These are phyloP conservation scores for Aurelia coerulea DNA, from an alignment of 30 jellyfish, hydroid and myxozoan species.

Conservation along the genomic window DNA sequence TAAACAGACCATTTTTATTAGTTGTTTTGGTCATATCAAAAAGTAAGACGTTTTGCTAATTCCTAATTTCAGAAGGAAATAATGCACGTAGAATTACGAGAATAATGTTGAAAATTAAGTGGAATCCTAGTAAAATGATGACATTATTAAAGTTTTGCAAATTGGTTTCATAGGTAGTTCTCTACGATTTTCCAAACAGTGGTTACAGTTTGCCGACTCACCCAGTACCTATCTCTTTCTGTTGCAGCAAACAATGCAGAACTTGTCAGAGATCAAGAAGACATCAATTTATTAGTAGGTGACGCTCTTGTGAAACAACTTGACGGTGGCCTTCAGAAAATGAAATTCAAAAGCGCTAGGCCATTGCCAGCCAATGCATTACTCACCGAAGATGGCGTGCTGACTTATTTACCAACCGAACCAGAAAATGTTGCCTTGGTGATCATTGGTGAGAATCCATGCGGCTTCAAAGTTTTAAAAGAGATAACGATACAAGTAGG, in stretches of 20 bases:
- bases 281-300: conserved; percentile 47
- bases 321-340: conserved; percentile 38
- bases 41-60: too few relatives aligned
- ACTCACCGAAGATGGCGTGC: conserved; percentile 57
- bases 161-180: too few relatives aligned
- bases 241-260: not conserved
- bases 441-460: conserved; percentile 35
- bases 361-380: conserved; percentile 61
- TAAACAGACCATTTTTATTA: too few relatives aligned
- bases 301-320: conserved; percentile 64
- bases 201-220: too few relatives aligned
- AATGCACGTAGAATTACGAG: too few relatives aligned
- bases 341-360: conserved; percentile 46
- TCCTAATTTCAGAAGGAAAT: too few relatives aligned
- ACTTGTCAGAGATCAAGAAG: conserved; percentile 41
- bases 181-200: too few relatives aligned
- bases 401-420: conserved; percentile 41
- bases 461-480: conserved; percentile 38
- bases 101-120: too few relatives aligned
- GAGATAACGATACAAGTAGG: conserved; percentile 45
- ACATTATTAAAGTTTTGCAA: too few relatives aligned
- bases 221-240: not conserved
- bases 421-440: conserved; percentile 60
- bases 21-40: too few relatives aligned
- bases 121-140: too few relatives aligned